These are phyloP conservation scores for Drosophila nasuta DNA, from an alignment of 1,140 invertebrate genomes.

Conservation along the genomic window DNA sequence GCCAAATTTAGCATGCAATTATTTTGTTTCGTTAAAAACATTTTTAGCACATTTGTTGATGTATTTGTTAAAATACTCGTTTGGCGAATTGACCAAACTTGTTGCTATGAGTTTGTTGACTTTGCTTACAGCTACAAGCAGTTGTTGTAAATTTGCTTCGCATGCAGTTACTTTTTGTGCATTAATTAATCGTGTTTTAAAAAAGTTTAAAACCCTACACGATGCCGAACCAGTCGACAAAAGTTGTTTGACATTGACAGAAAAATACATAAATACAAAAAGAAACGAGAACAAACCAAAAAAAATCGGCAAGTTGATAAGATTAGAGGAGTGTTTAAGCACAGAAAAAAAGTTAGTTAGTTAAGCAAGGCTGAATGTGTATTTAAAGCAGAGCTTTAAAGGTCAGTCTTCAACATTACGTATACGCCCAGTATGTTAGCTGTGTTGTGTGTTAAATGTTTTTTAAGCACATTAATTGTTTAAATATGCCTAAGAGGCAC, in stretches of 20 bases:
- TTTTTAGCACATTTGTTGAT: neutral
- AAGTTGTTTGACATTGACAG: conserved; percentile 45
- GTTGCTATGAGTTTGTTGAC: conserved; percentile 1
- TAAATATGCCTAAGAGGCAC: conserved; percentile 51
- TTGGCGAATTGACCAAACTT: conserved; percentile 1
- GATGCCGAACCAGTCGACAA: conserved; percentile 31
- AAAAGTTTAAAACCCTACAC: neutral
- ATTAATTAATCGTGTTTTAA: conserved; percentile 22
- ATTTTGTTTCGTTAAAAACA: neutral
- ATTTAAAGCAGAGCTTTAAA: conserved; percentile 25
- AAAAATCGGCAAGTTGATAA: conserved; percentile 20
- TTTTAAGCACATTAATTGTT: conserved; percentile 57
- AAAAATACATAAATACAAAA: conserved; percentile 11
- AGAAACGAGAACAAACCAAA: conserved; percentile 30
- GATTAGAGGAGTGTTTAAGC: neutral
- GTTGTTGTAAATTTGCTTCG: neutral
- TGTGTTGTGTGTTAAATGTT: conserved; percentile 10
- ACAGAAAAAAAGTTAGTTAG: neutral
- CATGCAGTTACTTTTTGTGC: conserved; percentile 16
- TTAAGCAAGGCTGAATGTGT: conserved; percentile 19
- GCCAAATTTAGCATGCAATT: neutral
- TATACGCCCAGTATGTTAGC: conserved; percentile 33
- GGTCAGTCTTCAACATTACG: conserved; percentile 36
- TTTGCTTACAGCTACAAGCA: neutral
- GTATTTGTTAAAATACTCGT: conserved; percentile 19